Conservation (phyloP, 2,797 vertebrate species). For the Gymnoscopelus microlampas region DNA sequence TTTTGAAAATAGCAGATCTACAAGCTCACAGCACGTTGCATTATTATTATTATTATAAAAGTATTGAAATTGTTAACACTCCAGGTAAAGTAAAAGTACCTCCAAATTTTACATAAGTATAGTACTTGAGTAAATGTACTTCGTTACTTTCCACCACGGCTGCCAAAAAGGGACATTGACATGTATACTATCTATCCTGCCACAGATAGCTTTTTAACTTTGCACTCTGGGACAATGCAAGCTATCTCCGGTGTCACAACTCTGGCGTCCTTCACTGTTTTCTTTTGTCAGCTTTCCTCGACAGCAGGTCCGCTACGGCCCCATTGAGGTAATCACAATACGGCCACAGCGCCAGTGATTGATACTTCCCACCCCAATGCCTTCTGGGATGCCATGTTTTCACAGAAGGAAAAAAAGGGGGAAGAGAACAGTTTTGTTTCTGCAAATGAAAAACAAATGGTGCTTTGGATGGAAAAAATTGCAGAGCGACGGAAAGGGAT, state of each 20-base stretch:
- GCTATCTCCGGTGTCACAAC: slow-evolving; percentile 65
- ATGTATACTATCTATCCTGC: no score
- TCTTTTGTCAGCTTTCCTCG: slow-evolving; percentile 34
- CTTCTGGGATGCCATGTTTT: slow-evolving; percentile 77
- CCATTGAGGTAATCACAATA: slow-evolving; percentile 68
- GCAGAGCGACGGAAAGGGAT: slow-evolving; percentile 67
- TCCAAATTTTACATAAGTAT: no score
- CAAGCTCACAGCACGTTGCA: no score
- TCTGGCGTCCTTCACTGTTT: slow-evolving; percentile 53
- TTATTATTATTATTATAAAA: no score
- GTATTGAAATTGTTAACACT: no score
- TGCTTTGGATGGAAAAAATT: slow-evolving; percentile 44
- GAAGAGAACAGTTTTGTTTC: slow-evolving; percentile 61
- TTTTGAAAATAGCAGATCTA: no score
- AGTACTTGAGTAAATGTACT: no score
- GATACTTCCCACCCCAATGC: slow-evolving; percentile 28
- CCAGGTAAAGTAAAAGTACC: no score
- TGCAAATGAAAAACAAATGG: slow-evolving; percentile 78
- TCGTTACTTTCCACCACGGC: no score
- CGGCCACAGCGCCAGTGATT: slow-evolving; percentile 65
- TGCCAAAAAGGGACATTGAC: no score
- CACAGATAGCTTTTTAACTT: no score
- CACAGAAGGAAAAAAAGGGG: slow-evolving; percentile 69
- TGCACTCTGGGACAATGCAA: background rate
- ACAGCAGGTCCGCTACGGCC: slow-evolving; percentile 48